A percentile compares a stretch with the other conserved stretches of the same genome.
phyloP scores from a whole-genome alignment of 1,140 invertebrate species.

The Drosophila elegans region DNA sequence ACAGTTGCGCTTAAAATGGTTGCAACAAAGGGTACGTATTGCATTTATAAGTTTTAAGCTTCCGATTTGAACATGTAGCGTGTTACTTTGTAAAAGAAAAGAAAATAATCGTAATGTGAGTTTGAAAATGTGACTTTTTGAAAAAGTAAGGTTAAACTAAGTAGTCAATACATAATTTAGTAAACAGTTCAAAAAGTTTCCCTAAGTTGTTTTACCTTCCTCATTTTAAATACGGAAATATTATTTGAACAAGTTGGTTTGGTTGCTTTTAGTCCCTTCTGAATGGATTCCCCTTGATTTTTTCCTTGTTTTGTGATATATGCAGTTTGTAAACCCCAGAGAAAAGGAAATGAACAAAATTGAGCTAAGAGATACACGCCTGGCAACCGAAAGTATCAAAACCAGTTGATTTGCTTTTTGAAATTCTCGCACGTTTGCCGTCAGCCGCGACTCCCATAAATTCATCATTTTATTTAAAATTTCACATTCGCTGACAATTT shows the following conservation, averaged over 20 bases:
- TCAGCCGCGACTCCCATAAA: conserved; percentile 59
- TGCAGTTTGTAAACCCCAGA: conserved; percentile 44
- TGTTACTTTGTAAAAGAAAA: no score
- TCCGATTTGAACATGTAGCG: no score
- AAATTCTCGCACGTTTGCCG: conserved; percentile 75
- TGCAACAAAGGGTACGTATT: no score
- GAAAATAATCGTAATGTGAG: no score
- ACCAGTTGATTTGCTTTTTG: conserved; percentile 50
- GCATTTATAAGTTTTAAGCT: no score
- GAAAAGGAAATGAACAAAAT: conserved; percentile 2
- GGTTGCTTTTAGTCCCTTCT: conserved; percentile 28
- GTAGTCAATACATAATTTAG: no score
- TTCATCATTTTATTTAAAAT: conserved; percentile 83
- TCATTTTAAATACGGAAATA: conserved; percentile 21
- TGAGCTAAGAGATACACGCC: conserved; percentile 57
- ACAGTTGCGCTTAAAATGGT: neutral
- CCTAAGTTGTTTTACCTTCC: no score
- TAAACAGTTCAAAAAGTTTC: no score
- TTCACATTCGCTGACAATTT: conserved; percentile 81
- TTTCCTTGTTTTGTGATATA: conserved; percentile 24
- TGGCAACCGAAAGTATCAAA: conserved; percentile 30
- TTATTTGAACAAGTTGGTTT: conserved; percentile 54
- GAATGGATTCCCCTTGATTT: conserved; percentile 20
- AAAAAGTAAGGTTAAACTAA: no score
- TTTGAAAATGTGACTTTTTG: no score